Percentiles rank a stretch among this genome's conserved stretches.
These are phyloP conservation scores for Galerucella nymphaeae DNA, from an alignment of 2,888 invertebrate species.

Conservation along the genomic window DNA sequence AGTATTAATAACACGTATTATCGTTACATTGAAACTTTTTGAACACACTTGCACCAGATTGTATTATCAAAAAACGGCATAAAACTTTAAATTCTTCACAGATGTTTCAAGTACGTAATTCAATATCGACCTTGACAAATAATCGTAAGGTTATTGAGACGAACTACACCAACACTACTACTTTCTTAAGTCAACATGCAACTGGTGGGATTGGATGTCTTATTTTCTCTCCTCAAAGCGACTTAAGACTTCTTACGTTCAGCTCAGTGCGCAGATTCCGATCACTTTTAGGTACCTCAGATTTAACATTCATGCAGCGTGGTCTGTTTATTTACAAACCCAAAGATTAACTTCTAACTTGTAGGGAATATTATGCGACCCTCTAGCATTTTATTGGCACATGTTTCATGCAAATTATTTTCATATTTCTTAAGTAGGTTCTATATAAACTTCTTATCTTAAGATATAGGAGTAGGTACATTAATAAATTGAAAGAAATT, in stretches of 20 bases:
- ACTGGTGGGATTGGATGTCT: conserved; percentile 10
- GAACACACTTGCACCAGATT: background rate
- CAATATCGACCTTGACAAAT: conserved; percentile 10
- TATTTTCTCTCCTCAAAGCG: conserved; percentile 10
- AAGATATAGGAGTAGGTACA: too few species aligned
- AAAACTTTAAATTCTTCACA: conserved; percentile 34
- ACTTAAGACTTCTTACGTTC: background rate
- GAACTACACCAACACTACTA: conserved; percentile 9
- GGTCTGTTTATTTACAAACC: background rate
- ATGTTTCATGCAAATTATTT: background rate
- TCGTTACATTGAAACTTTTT: background rate
- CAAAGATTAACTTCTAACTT: background rate
- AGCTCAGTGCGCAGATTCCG: background rate
- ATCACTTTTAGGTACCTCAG: background rate
- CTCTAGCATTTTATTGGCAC: background rate
- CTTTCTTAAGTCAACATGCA: conserved; percentile 9
- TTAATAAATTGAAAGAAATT: background rate
- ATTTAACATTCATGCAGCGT: background rate
- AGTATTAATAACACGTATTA: background rate
- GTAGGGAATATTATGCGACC: background rate
- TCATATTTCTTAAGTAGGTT: too few species aligned
- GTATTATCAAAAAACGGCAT: conserved; percentile 32
- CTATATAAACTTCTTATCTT: too few species aligned
- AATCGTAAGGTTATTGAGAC: conserved; percentile 11
- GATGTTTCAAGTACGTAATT: conserved; percentile 28